Base-by-base conservation (phyloP, 2,113 vertebrate genomes). In the Brachyistius frenatus region DNA sequence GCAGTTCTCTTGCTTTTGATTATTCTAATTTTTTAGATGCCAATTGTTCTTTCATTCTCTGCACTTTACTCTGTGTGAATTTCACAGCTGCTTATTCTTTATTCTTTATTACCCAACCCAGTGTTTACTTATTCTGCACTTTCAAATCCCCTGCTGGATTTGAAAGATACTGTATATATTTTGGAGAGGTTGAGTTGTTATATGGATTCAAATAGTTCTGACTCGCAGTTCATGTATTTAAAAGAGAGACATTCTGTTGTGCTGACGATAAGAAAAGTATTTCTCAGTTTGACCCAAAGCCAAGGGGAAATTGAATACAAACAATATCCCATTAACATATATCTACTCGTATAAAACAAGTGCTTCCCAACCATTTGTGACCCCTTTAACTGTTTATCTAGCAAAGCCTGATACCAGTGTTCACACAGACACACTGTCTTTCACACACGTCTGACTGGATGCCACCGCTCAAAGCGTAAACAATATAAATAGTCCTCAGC, bases 161-260 rank as follows among this genome's bases (percentile, higher is more conserved):
- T 69, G 49, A 10, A 56, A 70, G 47, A 84, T 75, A 53, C 55
- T 56, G 54, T 62, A 16, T 61, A 55, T 54, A 55, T 39, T 67
- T 35, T 33, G 47, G 23, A 46, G 58, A 7, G 30, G 32, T 57
- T 57, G 33, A 63, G 56, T 13, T n/a, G 39, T 56, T 63, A 52
- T 46, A 36, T 61, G 73, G 64, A 69, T 80, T 76, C 71, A 53
- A 71, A 76, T 71, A 71, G 66, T 75, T 71, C 62, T 62, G 72
- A 71, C 66, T 23, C 9, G 10, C 33, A 72, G 30, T 66, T 47
- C 3, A 39, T 76, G 77, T 52, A 66, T 81, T 70, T 65, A 32
- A 67, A 77, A 55, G 39, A 66, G 62, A 66, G n/a, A 3, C 6
- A 30, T 37, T 50, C 1, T 23, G 36, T 11, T 2, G 39, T 36